Evolutionary conservation across 2,888 invertebrate species (phyloP).

Genomic region (Meghimatium bilineatum): DNA sequence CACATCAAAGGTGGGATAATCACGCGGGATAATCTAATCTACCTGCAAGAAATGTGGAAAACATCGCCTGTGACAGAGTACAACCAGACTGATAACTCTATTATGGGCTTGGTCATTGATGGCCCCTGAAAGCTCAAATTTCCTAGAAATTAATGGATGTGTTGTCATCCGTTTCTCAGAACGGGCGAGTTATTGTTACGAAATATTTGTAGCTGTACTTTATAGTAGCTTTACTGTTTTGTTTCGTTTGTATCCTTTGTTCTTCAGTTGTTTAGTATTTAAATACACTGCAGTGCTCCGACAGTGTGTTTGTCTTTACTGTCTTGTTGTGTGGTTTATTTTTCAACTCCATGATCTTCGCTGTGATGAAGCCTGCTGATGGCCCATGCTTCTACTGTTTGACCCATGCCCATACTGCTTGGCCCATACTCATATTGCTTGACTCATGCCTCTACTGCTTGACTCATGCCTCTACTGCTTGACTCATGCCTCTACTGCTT

Average conservation of each 20-base stretch:
- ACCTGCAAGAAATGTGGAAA: not conserved
- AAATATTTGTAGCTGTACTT: not conserved
- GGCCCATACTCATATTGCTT: no score
- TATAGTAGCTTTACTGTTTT: not conserved
- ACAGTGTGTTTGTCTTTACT: no score
- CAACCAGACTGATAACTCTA: slow-evolving; percentile 17
- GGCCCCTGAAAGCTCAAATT: not conserved
- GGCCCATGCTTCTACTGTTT: no score
- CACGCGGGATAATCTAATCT: slow-evolving; percentile 23
- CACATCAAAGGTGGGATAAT: slow-evolving; percentile 32
- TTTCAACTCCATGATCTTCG: no score
- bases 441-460: no score
- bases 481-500: no score
- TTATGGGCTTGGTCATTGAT: slow-evolving; percentile 21
- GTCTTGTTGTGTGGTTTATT: no score
- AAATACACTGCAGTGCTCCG: no score
- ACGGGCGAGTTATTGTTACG: not conserved
- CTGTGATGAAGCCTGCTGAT: no score
- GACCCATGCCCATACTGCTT: no score
- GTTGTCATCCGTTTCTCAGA: not conserved
- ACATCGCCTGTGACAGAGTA: slow-evolving; percentile 3
- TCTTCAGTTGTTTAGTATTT: not conserved
- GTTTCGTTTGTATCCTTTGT: not conserved
- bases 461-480: no score
- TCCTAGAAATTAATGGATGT: slow-evolving; percentile 14